Percentiles rank a stretch among this genome's conserved stretches.
Evolutionary conservation across 2,797 vertebrate genomes (phyloP).

Genomic region (Acanthornis magna): DNA sequence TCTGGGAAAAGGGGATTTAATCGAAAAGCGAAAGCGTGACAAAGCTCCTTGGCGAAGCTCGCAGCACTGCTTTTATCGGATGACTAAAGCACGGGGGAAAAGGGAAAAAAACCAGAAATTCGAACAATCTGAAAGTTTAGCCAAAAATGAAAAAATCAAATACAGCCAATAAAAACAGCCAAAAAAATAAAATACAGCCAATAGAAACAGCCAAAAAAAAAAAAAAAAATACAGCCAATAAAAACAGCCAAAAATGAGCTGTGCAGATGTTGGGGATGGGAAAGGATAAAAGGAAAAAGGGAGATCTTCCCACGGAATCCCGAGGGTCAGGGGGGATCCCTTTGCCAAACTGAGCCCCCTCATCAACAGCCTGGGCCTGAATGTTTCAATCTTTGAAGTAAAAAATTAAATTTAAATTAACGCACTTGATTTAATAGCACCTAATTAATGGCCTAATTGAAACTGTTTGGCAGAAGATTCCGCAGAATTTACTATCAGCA

Average conservation of each 20-base stretch:
- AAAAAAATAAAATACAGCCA: too few species aligned
- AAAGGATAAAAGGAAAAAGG: background rate
- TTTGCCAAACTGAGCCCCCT: too few species aligned
- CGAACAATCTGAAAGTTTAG: background rate
- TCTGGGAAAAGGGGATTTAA: background rate
- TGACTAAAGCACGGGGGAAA: background rate
- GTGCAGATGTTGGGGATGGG: background rate
- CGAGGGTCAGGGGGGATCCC: too few species aligned
- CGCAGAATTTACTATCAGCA: too few species aligned
- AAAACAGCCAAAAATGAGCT: background rate
- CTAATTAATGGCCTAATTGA: background rate
- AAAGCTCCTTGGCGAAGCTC: background rate
- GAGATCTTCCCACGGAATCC: background rate
- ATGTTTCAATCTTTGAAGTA: background rate
- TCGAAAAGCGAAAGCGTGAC: fast-evolving
- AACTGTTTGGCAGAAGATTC: fast-evolving
- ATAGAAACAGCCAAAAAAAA: background rate
- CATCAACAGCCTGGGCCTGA: background rate
- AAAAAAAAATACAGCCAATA: too few species aligned
- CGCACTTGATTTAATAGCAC: background rate
- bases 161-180: too few species aligned
- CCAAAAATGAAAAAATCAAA: too few species aligned
- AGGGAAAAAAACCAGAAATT: background rate
- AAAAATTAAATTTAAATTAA: background rate
- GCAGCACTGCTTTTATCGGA: background rate